These are phyloP conservation scores for Oeneis ivallda DNA, from an alignment of 2,888 invertebrate genomes.

Conservation along the genomic window DNA sequence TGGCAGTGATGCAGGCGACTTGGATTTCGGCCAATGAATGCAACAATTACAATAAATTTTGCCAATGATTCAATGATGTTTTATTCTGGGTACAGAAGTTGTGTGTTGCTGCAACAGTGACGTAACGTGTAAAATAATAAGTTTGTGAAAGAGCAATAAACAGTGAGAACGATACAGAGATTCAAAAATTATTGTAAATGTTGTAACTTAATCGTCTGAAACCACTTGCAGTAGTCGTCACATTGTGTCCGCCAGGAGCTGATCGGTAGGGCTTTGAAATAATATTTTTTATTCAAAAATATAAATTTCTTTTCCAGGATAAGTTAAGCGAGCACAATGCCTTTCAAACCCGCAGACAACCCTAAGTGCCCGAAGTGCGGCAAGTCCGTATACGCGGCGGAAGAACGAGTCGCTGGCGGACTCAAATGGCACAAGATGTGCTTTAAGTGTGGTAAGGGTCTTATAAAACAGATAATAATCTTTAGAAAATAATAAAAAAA, in stretches of 20 bases:
- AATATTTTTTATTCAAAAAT: constrained; percentile 14
- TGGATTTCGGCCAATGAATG: constrained; percentile 73
- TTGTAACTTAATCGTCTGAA: constrained; percentile 1
- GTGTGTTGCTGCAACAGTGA: constrained; percentile 33
- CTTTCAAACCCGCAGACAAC: constrained; percentile 98
- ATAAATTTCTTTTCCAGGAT: constrained; percentile 66
- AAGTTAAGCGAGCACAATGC: constrained; percentile 91
- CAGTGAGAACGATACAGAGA: constrained; percentile 2
- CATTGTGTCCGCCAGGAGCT: neutral
- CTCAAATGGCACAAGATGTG: constrained; percentile 99
- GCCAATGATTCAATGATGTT: constrained; percentile 58
- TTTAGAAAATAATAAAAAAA: no score
- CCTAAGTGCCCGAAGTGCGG: constrained; percentile 99
- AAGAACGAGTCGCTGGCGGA: constrained; percentile 98
- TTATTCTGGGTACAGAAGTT: constrained; percentile 46
- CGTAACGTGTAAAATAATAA: constrained; percentile 17
- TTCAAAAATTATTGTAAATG: constrained; percentile 9
- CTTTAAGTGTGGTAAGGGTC: constrained; percentile 97
- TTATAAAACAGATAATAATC: neutral
- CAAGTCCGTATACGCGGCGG: constrained; percentile 99
- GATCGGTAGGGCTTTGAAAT: neutral
- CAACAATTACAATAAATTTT: constrained; percentile 66
- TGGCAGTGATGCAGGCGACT: constrained; percentile 73
- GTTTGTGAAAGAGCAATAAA: constrained; percentile 2
- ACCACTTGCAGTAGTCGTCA: neutral